These are phyloP conservation scores for Mythimna impura DNA, from an alignment of 2,888 invertebrate species.

Conservation along the genomic window DNA sequence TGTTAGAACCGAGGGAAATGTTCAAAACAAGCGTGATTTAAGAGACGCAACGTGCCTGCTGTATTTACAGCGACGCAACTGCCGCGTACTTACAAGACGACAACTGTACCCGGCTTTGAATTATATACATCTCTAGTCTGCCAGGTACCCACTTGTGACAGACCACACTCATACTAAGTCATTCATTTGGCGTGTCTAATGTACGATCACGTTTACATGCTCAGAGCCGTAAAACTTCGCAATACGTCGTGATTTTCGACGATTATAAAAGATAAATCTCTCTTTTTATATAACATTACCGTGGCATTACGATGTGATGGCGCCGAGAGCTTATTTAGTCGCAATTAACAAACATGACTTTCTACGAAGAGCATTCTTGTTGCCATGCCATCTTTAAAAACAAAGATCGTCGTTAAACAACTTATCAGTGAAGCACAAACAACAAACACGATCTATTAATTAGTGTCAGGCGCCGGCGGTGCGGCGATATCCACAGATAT, in stretches of 20 bases:
- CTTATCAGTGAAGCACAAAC: constrained; percentile 49
- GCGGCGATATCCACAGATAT: constrained; percentile 78
- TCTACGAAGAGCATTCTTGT: constrained; percentile 16
- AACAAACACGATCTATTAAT: constrained; percentile 75
- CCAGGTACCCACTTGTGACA: constrained; percentile 19
- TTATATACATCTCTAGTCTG: constrained; percentile 25
- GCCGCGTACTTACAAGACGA: constrained; percentile 55
- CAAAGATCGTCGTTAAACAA: constrained; percentile 33
- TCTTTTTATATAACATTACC: constrained; percentile 62
- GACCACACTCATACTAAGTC: constrained; percentile 20
- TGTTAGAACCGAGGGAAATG: constrained; percentile 86
- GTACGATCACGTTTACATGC: constrained; percentile 28
- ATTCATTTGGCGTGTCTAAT: constrained; percentile 39
- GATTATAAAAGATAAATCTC: constrained; percentile 51
- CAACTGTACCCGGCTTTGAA: constrained; percentile 49
- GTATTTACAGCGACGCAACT: constrained; percentile 73
- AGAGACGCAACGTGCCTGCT: constrained; percentile 79
- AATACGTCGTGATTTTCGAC: constrained; percentile 51
- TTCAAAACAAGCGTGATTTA: constrained; percentile 89
- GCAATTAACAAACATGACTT: constrained; percentile 29
- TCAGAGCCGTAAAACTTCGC: constrained; percentile 39
- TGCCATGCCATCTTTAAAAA: constrained; percentile 9
- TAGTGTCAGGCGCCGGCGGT: constrained; percentile 80
- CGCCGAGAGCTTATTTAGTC: constrained; percentile 30
- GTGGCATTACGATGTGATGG: constrained; percentile 24